These are phyloP conservation scores for Thereva nobilitata DNA, from an alignment of 2,888 invertebrate genomes.

Conservation along the genomic window DNA sequence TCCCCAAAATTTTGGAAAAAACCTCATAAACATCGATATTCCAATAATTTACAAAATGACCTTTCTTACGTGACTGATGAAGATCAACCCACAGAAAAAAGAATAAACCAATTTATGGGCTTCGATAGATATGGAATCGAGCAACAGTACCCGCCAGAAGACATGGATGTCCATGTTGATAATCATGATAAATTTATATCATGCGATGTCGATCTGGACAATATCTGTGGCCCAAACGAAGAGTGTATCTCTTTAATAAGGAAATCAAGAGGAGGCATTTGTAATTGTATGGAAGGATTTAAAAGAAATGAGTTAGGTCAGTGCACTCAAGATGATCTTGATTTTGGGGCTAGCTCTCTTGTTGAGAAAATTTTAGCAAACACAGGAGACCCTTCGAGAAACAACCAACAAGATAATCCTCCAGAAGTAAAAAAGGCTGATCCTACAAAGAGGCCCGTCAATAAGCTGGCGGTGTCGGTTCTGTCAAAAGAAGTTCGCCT, in stretches of 20 bases:
- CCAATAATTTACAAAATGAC: constrained; percentile 13
- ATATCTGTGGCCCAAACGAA: constrained; percentile 68
- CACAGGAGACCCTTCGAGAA: constrained; percentile 43
- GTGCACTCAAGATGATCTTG: constrained; percentile 51
- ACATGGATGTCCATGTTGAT: constrained; percentile 60
- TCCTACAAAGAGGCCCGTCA: constrained; percentile 59
- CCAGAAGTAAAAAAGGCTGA: constrained; percentile 4
- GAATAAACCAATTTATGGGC: constrained; percentile 48
- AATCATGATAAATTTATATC: constrained; percentile 55
- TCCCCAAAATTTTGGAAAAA: constrained; percentile 54
- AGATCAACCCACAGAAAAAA: constrained; percentile 48
- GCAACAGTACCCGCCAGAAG: constrained; percentile 47
- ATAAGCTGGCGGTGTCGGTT: constrained; percentile 73
- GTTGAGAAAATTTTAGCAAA: constrained; percentile 43
- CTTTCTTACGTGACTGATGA: constrained; percentile 12
- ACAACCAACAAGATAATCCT: constrained; percentile 24
- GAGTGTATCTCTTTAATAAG: constrained; percentile 65
- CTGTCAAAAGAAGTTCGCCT: constrained; percentile 77
- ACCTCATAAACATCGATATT: constrained; percentile 48
- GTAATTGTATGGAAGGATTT: constrained; percentile 71
- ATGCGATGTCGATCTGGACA: constrained; percentile 65
- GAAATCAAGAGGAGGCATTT: constrained; percentile 69
- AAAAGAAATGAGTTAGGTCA: constrained; percentile 59
- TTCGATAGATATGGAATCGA: constrained; percentile 49
- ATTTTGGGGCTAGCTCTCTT: constrained; percentile 47